Evolutionary conservation across 2,113 vertebrate species (phyloP), one percentile per base, ranked within the genome.

Genomic region (Acanthisitta chloris): DNA sequence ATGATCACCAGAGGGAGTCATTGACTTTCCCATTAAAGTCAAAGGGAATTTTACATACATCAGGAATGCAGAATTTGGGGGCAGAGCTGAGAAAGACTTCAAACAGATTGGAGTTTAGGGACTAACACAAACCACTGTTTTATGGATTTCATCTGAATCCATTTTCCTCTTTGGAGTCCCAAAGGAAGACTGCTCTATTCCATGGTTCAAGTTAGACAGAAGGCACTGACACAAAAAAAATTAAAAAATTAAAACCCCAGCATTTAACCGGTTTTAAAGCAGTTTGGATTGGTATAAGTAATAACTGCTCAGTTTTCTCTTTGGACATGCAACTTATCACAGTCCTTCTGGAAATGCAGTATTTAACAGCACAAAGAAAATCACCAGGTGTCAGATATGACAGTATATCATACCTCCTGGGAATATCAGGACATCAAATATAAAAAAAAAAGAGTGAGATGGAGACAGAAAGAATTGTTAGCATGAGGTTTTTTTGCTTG

Each of bases 1-100:
- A 93, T 61, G 77, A 95, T 94, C 96, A 96, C 94, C 93, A 96
- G 92, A 96, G 94, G 95, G 94, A 97, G 95, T 94, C 77, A 93
- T 36, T 95, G 92, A 95, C 95, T 95, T 96, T 94, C 64, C 84
- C 90, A 83, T 83, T 96, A 86, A 94, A 90, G 88, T 93, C 90
- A 95, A 90, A 86, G 71, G 62, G 88, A 94, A 64, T 92, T 94
- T 93, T 79, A 86, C 65, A 84, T 84, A 78, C 19, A 88, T 48
- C 46, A 48, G 31, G 59, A 84, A 45, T 23, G 31, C 25, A 91
- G 72, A 92, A 92, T 93, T 40, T 71, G 19, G 67, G 82, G 65
- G 28, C 17, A 78, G 55, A 92, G 59, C 66, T 86, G 86, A 90
- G 81, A 90, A 89, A 73, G 64, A 83, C 79, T 95, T 81, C 87